Evolutionary conservation across 2,888 invertebrate genomes (phyloP).

Genomic region (Magallana nippona): DNA sequence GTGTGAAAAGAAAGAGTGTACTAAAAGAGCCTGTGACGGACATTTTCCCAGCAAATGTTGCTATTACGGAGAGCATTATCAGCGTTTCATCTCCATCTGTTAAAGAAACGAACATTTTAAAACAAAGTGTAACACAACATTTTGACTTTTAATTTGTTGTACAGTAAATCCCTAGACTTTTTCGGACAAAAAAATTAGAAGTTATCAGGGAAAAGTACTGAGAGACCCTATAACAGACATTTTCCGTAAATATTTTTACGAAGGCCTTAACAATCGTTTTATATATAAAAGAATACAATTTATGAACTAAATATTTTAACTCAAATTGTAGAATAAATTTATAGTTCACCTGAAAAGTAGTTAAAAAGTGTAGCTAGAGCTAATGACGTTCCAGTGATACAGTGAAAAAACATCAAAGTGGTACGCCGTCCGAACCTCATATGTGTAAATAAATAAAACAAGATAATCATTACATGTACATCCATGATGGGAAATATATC

Average conservation of each 20-base stretch:
- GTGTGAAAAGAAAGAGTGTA: constrained; percentile 41
- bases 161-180: too few species aligned
- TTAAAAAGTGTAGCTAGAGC: constrained; percentile 21
- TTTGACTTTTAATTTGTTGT: too few species aligned
- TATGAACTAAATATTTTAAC: too few species aligned
- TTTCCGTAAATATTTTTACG: not conserved
- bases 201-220: not conserved
- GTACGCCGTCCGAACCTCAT: constrained; percentile 5
- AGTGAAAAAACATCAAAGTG: constrained; percentile 28
- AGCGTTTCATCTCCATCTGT: constrained; percentile 35
- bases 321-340: not conserved
- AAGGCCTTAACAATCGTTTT: too few species aligned
- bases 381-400: constrained; percentile 34
- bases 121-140: too few species aligned
- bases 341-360: constrained; percentile 5
- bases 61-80: constrained; percentile 25
- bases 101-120: not conserved
- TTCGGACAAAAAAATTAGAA: too few species aligned
- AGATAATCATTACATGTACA: too few species aligned
- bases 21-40: constrained; percentile 44
- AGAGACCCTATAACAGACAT: not conserved
- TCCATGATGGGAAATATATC: too few species aligned
- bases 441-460: too few species aligned
- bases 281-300: too few species aligned
- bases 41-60: constrained; percentile 41